Evolutionary conservation across 2,797 vertebrate species (phyloP).

Genomic region (Thripadectes ignobilis): DNA sequence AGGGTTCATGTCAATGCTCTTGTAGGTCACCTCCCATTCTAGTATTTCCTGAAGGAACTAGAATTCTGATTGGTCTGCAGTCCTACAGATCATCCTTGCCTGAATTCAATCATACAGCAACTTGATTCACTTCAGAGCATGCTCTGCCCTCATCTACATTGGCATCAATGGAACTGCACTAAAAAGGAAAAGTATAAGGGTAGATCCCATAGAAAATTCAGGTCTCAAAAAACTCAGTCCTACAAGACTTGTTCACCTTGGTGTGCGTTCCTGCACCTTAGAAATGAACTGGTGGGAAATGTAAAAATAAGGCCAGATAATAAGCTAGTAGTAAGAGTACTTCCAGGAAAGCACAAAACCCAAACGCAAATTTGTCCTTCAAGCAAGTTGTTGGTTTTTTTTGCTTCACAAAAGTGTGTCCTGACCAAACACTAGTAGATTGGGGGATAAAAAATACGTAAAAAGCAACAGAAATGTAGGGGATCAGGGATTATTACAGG

Average conservation of each 20-base stretch:
- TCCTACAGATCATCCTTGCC: neutral
- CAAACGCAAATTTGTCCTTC: neutral
- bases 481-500: neutral
- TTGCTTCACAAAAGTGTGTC: neutral
- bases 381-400: neutral
- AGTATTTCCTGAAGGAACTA: neutral
- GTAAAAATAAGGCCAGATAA: neutral
- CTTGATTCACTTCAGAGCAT: neutral
- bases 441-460: neutral
- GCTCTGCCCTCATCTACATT: neutral
- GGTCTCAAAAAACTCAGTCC: neutral
- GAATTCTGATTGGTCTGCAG: neutral
- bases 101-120: neutral
- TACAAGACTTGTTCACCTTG: neutral
- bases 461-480: neutral
- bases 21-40: neutral
- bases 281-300: neutral
- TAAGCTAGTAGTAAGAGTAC: fast-evolving
- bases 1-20: neutral
- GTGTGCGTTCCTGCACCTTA: neutral
- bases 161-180: neutral
- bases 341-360: neutral
- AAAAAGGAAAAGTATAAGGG: neutral
- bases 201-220: neutral
- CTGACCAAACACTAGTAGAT: neutral